Evolutionary conservation across 2,888 invertebrate genomes (phyloP).

Genomic region (Xylocampa areola): DNA sequence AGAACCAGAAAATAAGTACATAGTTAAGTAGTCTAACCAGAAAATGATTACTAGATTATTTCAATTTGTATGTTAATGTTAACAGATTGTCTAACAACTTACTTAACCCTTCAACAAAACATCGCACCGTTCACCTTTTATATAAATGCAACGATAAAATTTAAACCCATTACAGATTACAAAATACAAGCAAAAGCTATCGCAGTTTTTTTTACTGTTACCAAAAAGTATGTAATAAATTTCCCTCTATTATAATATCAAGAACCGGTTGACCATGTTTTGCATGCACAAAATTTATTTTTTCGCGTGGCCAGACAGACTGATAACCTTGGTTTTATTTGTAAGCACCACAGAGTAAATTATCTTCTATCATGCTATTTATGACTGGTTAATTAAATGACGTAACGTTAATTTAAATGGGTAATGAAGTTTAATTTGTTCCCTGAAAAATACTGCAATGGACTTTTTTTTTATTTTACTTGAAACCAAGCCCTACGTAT

Average conservation of each 20-base stretch:
- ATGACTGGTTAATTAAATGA: slow-evolving; percentile 49
- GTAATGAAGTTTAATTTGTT: slow-evolving; percentile 34
- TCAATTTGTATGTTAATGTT: too few relatives aligned
- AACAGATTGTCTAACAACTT: too few relatives aligned
- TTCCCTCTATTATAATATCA: slow-evolving; percentile 28
- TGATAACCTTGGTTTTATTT: slow-evolving; percentile 68
- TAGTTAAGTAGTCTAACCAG: too few relatives aligned
- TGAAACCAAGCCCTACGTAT: too few relatives aligned
- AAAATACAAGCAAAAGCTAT: too few relatives aligned
- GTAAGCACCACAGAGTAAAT: slow-evolving; percentile 46
- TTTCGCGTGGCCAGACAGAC: slow-evolving; percentile 57
- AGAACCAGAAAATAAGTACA: too few relatives aligned
- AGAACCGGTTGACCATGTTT: slow-evolving; percentile 67
- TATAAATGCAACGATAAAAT: neutral
- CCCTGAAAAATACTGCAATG: slow-evolving; percentile 11
- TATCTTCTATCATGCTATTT: slow-evolving; percentile 54
- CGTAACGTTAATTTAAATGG: slow-evolving; percentile 44
- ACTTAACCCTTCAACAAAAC: too few relatives aligned
- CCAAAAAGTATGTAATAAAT: slow-evolving; percentile 11
- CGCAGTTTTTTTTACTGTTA: neutral
- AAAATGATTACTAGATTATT: too few relatives aligned
- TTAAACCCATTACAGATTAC: too few relatives aligned
- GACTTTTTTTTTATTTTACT: too few relatives aligned
- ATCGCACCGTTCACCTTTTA: too few relatives aligned
- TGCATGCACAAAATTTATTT: slow-evolving; percentile 66